Conservation (phyloP, 2,797 vertebrate genomes). For the Onychomys leucogaster region DNA sequence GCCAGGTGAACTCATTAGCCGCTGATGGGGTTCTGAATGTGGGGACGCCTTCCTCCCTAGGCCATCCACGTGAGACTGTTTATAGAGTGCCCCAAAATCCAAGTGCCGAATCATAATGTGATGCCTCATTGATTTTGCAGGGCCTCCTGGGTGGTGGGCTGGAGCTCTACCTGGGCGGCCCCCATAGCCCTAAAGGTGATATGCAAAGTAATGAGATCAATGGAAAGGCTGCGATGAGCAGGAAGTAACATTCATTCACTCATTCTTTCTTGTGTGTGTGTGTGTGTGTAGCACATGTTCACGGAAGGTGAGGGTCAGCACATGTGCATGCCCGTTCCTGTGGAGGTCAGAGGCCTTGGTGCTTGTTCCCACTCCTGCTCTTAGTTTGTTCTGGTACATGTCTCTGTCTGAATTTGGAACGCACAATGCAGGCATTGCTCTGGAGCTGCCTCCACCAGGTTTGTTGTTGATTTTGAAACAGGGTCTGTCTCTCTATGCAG, state of each 20-base stretch:
- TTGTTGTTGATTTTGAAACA: not conserved
- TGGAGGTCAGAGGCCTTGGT: not conserved
- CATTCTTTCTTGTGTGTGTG: not conserved
- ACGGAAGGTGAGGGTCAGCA: not conserved
- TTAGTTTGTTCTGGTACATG: not conserved
- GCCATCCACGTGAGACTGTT: not conserved
- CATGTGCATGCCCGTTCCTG: not conserved
- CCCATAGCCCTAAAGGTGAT: not conserved
- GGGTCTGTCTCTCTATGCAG: not conserved
- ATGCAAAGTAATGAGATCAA: not conserved
- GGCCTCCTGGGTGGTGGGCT: not conserved
- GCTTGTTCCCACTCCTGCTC: too few species aligned
- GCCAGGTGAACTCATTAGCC: not conserved
- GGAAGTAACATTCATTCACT: not conserved
- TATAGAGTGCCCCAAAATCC: not conserved
- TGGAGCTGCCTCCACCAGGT: not conserved
- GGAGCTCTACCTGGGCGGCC: rapidly evolving
- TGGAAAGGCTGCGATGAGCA: not conserved
- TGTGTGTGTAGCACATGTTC: not conserved
- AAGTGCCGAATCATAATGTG: not conserved
- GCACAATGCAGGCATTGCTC: not conserved
- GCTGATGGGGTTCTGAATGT: not conserved
- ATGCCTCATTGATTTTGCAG: not conserved
- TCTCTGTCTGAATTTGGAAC: not conserved
- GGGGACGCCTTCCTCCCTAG: not conserved